Base-by-base conservation (phyloP, 1,140 invertebrate genomes). In the Sesamia nonagrioides region DNA sequence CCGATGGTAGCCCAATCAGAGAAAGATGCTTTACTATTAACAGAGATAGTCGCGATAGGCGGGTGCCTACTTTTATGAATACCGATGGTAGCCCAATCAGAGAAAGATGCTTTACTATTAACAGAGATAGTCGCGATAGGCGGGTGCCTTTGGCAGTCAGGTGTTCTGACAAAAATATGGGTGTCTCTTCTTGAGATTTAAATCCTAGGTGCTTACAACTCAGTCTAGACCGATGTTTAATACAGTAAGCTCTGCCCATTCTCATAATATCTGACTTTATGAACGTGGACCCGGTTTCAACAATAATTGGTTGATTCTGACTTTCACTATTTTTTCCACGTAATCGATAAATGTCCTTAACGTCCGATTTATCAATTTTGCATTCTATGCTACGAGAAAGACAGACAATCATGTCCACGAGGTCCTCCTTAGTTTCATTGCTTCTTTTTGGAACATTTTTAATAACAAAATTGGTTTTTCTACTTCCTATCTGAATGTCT, bases 301-400 rank as follows among this genome's bases (percentile, higher is more conserved):
- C 60, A 40, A 63, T 17, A 7, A 63, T 63, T 18, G 60, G 60
- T 0, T 15, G 8, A 2, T 17, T 40, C 17, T 42, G 37, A 2
- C 8, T 13, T 61, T 61, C 60, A 5, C 6, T n/a, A 17, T 40
- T 63, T 17, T 17, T 63, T 9, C 60, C 37, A 17, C 60, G 60
- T 7, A 63, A 5, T 63, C 60, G n/a, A 35, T 63, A 63, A 18
- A 63, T 63, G 4, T 63, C 60, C 35, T 42, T 63, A 1, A 63
- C 18, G 13, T 63, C 60, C 4, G 15, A 40, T 63, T 42, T 63
- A 0, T 15, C 5, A 2, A 63, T 18, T 4, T 63, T 63, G 7
- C 60, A 40, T 4, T 17, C 35, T 2, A 63, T 40, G 4, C 5
- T 40, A 6, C 8, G n/a, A 8, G 35, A 37, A 0, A 63, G 8